Evolutionary conservation across 2,113 vertebrate genomes (phyloP).

Genomic region (Nothoprocta perdicaria): DNA sequence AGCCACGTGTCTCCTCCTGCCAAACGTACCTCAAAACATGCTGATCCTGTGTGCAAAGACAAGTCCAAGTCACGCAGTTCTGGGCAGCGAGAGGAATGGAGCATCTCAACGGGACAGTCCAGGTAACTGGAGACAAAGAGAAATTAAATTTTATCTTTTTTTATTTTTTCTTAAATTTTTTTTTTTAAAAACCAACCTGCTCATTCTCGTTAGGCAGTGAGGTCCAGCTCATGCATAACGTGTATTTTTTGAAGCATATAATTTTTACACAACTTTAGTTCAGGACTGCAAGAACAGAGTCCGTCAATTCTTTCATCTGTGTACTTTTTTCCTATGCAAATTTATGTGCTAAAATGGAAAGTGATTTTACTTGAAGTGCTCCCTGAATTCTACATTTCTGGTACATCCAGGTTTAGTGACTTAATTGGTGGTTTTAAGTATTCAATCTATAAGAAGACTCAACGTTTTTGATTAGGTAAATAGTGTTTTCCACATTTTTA

Average conservation of each 20-base stretch:
- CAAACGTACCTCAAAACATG: conserved; percentile 91
- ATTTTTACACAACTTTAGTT: neutral
- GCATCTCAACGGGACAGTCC: conserved; percentile 88
- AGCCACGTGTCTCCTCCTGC: conserved; percentile 90
- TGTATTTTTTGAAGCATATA: neutral
- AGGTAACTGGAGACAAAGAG: conserved; percentile 79
- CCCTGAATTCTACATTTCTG: neutral
- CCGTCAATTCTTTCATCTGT: neutral
- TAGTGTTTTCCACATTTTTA: neutral
- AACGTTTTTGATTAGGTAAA: neutral
- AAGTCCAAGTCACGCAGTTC: conserved; percentile 91
- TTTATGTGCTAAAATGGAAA: neutral
- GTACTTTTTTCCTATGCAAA: neutral
- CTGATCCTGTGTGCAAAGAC: conserved; percentile 94
- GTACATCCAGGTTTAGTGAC: neutral
- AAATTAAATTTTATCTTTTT: neutral
- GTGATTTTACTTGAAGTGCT: neutral
- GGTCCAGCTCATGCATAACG: neutral
- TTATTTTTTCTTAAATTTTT: rapidly evolving
- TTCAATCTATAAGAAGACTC: neutral
- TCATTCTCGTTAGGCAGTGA: neutral
- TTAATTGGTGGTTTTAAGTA: neutral
- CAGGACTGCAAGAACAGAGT: neutral
- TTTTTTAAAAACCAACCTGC: neutral
- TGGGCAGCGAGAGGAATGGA: conserved; percentile 94